Evolutionary conservation across 2,113 vertebrate species (phyloP).

Genomic region (Haemorhous mexicanus): DNA sequence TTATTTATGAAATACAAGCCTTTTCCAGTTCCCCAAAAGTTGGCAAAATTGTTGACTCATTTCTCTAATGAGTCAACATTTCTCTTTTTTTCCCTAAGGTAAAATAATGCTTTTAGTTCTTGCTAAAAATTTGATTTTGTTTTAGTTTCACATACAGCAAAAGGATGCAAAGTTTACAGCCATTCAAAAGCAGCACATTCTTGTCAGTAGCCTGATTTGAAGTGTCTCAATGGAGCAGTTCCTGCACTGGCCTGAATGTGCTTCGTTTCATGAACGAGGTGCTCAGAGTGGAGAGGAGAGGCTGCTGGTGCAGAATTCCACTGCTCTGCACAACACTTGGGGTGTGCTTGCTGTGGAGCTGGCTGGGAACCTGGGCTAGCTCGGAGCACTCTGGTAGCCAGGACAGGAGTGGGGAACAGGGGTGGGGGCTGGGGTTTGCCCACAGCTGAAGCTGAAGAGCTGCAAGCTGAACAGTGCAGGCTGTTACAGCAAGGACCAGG

Average conservation of each 20-base stretch:
- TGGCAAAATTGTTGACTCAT: neutral
- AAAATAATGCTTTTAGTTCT: neutral
- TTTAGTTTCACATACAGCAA: neutral
- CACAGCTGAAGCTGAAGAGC: no score
- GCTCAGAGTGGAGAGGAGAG: neutral
- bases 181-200: neutral
- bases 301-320: neutral
- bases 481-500: neutral
- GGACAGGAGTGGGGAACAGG: no score
- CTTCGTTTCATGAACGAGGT: neutral
- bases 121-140: neutral
- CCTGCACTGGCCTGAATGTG: neutral
- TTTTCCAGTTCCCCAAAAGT: neutral
- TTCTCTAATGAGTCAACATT: no score
- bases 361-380: no score
- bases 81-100: neutral
- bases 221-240: neutral
- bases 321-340: neutral
- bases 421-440: no score
- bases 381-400: neutral
- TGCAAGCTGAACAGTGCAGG: rapidly evolving
- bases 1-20: neutral
- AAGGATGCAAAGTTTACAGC: neutral
- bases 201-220: neutral
- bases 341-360: neutral